Percentiles rank a stretch among this genome's conserved stretches.
Evolutionary conservation across 2,888 invertebrate species (phyloP).

Genomic region (Hirtodrosophila duncani): DNA sequence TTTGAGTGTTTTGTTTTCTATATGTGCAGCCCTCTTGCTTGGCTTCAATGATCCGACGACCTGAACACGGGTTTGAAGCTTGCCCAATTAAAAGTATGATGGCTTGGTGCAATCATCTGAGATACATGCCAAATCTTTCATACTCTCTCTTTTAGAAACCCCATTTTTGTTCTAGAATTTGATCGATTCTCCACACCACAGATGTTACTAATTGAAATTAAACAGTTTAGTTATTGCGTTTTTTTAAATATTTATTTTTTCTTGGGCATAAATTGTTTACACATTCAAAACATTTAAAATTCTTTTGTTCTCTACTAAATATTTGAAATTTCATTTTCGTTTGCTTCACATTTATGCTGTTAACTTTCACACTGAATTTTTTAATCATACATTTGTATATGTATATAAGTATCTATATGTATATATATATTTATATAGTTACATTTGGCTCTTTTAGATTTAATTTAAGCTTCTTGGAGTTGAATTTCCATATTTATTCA

Average conservation of each 20-base stretch:
- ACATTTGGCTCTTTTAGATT: slow-evolving; percentile 15
- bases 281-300: slow-evolving; percentile 68
- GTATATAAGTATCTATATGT: slow-evolving; percentile 36
- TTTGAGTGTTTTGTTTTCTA: too few species aligned
- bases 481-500: slow-evolving; percentile 6
- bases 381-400: slow-evolving; percentile 18
- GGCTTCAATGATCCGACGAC: too few species aligned
- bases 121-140: too few species aligned
- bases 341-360: slow-evolving; percentile 63
- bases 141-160: too few species aligned
- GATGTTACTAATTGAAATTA: too few species aligned
- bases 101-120: too few species aligned
- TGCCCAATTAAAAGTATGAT: too few species aligned
- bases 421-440: slow-evolving; percentile 48
- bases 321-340: slow-evolving; percentile 20
- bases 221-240: neutral
- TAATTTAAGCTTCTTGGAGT: slow-evolving; percentile 25
- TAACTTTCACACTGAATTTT: slow-evolving; percentile 64
- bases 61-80: too few species aligned
- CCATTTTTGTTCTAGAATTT: too few species aligned
- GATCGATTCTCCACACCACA: too few species aligned
- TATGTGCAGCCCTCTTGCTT: too few species aligned
- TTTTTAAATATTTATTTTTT: slow-evolving; percentile 54
- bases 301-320: slow-evolving; percentile 34
- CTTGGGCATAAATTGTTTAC: slow-evolving; percentile 58